Base-by-base conservation (phyloP, 2,797 vertebrate species). In the Hozukius guyotensis region DNA sequence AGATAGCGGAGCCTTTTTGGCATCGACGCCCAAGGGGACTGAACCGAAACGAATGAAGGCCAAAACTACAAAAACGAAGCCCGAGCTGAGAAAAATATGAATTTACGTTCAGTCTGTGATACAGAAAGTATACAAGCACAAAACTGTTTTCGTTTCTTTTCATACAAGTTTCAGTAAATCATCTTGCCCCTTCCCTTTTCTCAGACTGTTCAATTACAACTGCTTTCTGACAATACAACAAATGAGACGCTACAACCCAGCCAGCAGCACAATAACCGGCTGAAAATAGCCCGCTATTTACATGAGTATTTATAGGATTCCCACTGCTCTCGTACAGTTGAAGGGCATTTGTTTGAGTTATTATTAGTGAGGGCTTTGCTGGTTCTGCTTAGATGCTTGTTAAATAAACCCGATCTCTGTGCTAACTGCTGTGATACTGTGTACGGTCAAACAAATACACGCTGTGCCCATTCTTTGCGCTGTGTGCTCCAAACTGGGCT, bases 271-370 rank as follows among this genome's bases (percentile, higher is more conserved):
- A 72, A 70, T 76, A 85, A 71, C 64, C 31, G 46, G 53, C 77
- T 64, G 29, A 55, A 87, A 88, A 87, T 82, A 87, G 59, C 24
- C 71, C 1, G 18, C 18, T 83, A 84, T 93, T 93, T 91, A 78
- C 82, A 84, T 79, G 29, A 49, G 76, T 84, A 84, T 88, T 83
- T 87, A 86, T 77, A 83, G 77, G 71, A 83, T 80, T 89, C 73
- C 83, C 86, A 25, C 27, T 31, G 83, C 77, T 61, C 84, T 77
- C 76, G 36, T 70, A 73, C 66, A 66, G 70, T 81, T 55, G 81
- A 89, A 77, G 80, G 82, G 78, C 77, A 84, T 90, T 90, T 87
- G 77, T 91, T 89, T 83, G 75, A 83, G 68, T 82, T 87, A 80
- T 88, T 88, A 86, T 90, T 84, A 70, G 80, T 11, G 27, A 65